A percentile compares a stretch with the other conserved stretches of the same genome.
These are phyloP conservation scores for Cyphomyrus plagiostoma DNA, from an alignment of 2,113 vertebrate genomes.

Conservation along the genomic window DNA sequence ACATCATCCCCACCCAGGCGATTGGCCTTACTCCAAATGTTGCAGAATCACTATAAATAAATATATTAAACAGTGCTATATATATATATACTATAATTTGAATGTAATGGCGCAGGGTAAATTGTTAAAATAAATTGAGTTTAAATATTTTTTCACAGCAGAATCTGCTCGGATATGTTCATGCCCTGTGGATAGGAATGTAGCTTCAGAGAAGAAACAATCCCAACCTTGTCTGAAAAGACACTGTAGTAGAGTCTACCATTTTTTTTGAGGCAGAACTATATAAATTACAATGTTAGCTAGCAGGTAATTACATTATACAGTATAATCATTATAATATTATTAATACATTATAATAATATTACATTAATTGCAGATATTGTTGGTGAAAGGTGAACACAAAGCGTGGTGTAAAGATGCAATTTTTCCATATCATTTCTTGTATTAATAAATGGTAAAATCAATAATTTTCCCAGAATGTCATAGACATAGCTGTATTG, in stretches of 20 bases:
- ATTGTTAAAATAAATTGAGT: not conserved
- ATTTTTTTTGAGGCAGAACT: not conserved
- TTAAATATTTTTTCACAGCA: not conserved
- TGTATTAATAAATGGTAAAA: not conserved
- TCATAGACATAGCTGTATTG: not conserved
- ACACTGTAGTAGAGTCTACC: not conserved
- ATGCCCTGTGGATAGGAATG: slow-evolving; percentile 4
- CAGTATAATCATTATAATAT: not conserved
- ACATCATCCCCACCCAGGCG: not conserved
- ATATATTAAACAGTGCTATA: not conserved
- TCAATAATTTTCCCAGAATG: not conserved
- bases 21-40: not conserved
- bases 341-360: too few species aligned
- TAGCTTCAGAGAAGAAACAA: not conserved
- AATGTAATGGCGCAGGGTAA: not conserved
- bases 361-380: not conserved
- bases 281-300: not conserved
- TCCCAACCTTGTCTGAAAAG: not conserved
- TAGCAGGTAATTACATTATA: not conserved
- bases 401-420: not conserved
- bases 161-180: not conserved
- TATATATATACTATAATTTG: not conserved
- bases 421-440: not conserved
- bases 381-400: not conserved
- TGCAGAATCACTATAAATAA: not conserved